Percentiles rank a stretch among this genome's conserved stretches.
Conservation (phyloP, 2,113 vertebrate species). For the Ciconia boyciana region DNA sequence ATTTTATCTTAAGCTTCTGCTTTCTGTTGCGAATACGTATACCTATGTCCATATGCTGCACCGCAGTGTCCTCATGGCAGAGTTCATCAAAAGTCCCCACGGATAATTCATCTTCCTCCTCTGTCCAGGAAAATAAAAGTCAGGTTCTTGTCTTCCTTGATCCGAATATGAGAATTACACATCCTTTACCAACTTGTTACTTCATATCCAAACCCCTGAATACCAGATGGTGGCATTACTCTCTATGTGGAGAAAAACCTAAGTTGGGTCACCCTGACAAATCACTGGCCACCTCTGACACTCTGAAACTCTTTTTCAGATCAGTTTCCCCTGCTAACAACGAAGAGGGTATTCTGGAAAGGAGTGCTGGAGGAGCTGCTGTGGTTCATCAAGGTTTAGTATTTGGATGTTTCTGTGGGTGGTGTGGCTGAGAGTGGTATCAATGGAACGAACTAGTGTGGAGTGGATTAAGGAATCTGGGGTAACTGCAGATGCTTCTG, state of each 20-base stretch:
- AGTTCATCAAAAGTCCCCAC: fast-evolving
- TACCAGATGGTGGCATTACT: neutral
- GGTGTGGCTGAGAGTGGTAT: neutral
- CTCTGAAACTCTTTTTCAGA: conserved; percentile 73
- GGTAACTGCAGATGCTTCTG: neutral
- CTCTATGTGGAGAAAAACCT: fast-evolving
- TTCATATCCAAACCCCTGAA: fast-evolving
- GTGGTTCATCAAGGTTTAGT: conserved; percentile 93
- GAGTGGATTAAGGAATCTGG: neutral
- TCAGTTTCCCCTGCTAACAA: conserved; percentile 92
- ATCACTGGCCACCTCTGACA: neutral
- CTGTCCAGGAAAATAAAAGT: neutral
- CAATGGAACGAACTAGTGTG: fast-evolving
- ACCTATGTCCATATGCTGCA: fast-evolving
- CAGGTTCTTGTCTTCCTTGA: neutral
- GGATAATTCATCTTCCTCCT: neutral
- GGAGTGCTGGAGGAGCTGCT: conserved; percentile 93
- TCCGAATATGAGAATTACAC: neutral
- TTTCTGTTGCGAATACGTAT: fast-evolving
- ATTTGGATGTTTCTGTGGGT: neutral
- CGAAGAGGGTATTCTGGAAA: conserved; percentile 95
- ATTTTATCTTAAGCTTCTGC: neutral
- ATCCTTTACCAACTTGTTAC: neutral
- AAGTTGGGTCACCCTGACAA: neutral
- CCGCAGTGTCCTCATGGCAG: fast-evolving